Conservation (phyloP, 2,888 invertebrate genomes). For the Gandaritis pyraliata region DNA sequence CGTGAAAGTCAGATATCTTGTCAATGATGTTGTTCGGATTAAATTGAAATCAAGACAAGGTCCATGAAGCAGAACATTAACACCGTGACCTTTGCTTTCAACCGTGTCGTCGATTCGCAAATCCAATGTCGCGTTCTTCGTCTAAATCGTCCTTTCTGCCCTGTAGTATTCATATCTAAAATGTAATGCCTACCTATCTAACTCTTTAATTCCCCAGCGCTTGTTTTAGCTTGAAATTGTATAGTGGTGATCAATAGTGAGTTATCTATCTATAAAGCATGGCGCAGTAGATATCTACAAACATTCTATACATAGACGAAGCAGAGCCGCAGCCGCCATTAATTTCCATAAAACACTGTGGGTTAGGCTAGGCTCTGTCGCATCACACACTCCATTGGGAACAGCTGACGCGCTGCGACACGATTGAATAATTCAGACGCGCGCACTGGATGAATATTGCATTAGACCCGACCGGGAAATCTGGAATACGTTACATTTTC, state of each 20-base stretch:
- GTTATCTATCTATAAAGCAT: too few relatives aligned
- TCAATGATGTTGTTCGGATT: too few relatives aligned
- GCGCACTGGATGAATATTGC: constrained; percentile 23
- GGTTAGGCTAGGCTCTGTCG: constrained; percentile 8
- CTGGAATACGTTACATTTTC: constrained; percentile 13
- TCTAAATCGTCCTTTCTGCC: too few relatives aligned
- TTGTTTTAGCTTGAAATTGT: too few relatives aligned
- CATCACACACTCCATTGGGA: constrained; percentile 9
- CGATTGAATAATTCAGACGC: constrained; percentile 29
- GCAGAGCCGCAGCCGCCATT: not conserved
- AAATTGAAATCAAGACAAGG: not conserved
- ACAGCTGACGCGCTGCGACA: constrained; percentile 23
- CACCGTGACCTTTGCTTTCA: constrained; percentile 10
- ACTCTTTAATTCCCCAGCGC: too few relatives aligned
- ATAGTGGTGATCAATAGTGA: too few relatives aligned
- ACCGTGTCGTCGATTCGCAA: not conserved
- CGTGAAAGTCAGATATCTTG: too few relatives aligned
- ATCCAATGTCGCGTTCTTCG: not conserved
- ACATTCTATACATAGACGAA: not conserved
- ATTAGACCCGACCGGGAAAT: constrained; percentile 16
- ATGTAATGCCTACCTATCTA: too few relatives aligned
- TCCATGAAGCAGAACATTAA: constrained; percentile 5
- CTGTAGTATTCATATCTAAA: too few relatives aligned
- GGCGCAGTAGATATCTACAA: too few relatives aligned
- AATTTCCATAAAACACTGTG: constrained; percentile 8